Conservation (phyloP, 2,113 vertebrate species). For the Nesospiza acunhae region DNA sequence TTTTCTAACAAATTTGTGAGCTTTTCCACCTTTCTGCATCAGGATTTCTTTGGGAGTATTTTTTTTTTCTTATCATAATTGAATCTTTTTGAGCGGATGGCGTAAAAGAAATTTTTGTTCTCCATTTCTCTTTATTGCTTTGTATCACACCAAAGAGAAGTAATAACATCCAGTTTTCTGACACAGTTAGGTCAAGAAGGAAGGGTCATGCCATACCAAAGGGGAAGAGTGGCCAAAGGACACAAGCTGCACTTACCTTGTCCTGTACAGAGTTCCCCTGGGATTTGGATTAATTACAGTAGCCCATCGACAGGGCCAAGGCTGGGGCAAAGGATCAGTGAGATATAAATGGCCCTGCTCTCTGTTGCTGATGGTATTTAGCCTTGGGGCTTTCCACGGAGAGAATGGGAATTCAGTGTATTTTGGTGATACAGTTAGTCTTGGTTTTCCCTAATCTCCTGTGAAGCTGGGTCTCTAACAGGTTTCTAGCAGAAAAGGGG, state of each 20-base stretch:
- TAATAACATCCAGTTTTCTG: not conserved
- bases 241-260: not conserved
- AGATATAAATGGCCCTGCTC: not conserved
- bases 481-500: not conserved
- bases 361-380: not conserved
- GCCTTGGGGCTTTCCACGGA: not conserved
- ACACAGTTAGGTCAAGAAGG: not conserved
- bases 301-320: not conserved
- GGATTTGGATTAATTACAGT: not conserved
- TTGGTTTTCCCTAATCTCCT: not conserved
- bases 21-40: not conserved
- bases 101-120: not conserved
- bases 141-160: not conserved
- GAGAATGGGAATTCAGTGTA: not conserved
- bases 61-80: not conserved
- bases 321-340: not conserved
- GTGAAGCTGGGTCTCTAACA: not conserved
- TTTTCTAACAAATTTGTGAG: not conserved
- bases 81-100: not conserved
- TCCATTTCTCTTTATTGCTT: not conserved
- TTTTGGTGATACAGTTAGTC: not conserved
- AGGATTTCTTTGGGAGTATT: not conserved
- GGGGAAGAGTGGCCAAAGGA: not conserved
- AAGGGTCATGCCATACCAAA: fast-evolving
- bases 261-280: not conserved